Evolutionary conservation across 2,888 invertebrate species (phyloP).

Genomic region (Himalopsyche tibetana): DNA sequence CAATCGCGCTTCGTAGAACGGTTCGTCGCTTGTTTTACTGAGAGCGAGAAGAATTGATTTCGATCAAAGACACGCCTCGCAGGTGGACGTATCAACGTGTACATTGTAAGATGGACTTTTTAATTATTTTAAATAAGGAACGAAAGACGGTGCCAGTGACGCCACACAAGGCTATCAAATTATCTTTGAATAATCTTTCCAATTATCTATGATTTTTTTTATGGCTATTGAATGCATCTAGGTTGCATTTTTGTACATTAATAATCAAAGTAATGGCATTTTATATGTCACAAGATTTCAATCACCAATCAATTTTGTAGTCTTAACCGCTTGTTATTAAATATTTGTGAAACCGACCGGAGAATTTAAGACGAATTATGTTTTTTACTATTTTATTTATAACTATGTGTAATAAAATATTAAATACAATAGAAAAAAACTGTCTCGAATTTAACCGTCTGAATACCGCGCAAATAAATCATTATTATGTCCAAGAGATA

Average conservation of each 20-base stretch:
- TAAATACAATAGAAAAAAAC: no score
- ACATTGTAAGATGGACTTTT: not conserved
- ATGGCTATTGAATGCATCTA: not conserved
- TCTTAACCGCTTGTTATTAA: no score
- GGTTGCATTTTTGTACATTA: not conserved
- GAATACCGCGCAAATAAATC: no score
- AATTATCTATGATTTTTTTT: conserved; percentile 24
- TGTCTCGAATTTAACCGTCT: no score
- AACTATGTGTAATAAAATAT: no score
- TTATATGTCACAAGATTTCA: conserved; percentile 9
- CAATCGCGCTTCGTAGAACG: not conserved
- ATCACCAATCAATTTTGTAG: not conserved
- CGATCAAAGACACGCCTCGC: conserved; percentile 34
- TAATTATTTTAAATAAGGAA: conserved; percentile 32
- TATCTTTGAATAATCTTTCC: conserved; percentile 31
- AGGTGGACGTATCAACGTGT: not conserved
- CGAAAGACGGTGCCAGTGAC: not conserved
- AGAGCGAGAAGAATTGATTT: conserved; percentile 31
- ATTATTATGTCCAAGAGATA: no score
- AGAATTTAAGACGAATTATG: no score
- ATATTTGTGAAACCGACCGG: no score
- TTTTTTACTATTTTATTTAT: no score
- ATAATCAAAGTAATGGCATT: conserved; percentile 12
- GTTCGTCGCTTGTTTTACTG: conserved; percentile 1
- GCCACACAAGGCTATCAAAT: conserved; percentile 14